Evolutionary conservation across 1,140 invertebrate genomes (phyloP).

Genomic region (Drosophila pseudoobscura): DNA sequence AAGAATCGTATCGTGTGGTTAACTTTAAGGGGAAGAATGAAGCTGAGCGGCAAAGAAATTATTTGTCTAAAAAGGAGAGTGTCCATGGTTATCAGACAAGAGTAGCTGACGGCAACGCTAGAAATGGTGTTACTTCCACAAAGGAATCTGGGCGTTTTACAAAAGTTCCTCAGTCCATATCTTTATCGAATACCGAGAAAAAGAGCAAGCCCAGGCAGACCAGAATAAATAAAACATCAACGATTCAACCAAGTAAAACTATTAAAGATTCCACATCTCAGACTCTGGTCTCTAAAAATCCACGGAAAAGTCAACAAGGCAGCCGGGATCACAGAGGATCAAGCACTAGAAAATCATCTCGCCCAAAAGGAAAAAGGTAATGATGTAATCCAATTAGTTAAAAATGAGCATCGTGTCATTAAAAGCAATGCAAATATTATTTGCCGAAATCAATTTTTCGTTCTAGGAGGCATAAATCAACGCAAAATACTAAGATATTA

Average conservation of each 20-base stretch:
- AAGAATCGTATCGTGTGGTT: constrained; percentile 89
- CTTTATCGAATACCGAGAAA: constrained; percentile 40
- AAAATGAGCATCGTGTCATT: neutral
- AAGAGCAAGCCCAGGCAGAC: constrained; percentile 53
- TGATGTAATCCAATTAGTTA: neutral
- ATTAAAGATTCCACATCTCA: constrained; percentile 34
- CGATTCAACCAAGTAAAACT: constrained; percentile 41
- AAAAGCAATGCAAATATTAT: neutral
- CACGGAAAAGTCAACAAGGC: constrained; percentile 46
- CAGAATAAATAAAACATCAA: constrained; percentile 57
- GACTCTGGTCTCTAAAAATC: constrained; percentile 38
- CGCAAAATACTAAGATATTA: constrained; percentile 78
- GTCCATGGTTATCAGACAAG: constrained; percentile 59
- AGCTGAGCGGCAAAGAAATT: constrained; percentile 42
- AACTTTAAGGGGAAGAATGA: constrained; percentile 83
- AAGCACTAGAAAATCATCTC: constrained; percentile 56
- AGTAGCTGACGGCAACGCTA: constrained; percentile 37
- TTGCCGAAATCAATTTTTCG: neutral
- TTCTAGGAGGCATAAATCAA: constrained; percentile 66
- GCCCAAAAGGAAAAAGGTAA: constrained; percentile 69
- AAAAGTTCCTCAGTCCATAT: constrained; percentile 33
- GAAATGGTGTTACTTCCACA: constrained; percentile 28
- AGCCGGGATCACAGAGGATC: constrained; percentile 34
- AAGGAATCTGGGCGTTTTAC: constrained; percentile 48
- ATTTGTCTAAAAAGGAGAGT: constrained; percentile 57